Conservation (phyloP, 1,140 invertebrate species). For the Tetraneura akinire region DNA sequence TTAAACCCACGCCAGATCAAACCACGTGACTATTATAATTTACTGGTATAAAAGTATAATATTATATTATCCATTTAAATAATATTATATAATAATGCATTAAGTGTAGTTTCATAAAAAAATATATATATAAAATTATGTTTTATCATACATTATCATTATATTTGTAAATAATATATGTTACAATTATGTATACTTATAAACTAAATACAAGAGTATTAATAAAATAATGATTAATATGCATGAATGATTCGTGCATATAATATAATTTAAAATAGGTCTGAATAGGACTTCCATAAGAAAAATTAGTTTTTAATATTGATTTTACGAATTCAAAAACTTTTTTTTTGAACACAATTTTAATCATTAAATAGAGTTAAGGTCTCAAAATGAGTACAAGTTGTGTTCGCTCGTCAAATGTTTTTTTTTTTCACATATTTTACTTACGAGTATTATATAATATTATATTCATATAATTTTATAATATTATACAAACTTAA, state of each 20-base stretch:
- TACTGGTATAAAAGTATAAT: no score
- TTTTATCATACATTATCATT: no score
- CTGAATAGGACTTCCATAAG: constrained; percentile 1
- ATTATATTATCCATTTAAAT: no score
- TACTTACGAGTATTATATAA: no score
- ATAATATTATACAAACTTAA: no score
- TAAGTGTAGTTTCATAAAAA: no score
- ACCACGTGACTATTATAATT: background rate
- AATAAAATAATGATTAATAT: background rate
- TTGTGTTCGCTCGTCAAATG: background rate
- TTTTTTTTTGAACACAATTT: background rate
- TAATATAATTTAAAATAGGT: background rate
- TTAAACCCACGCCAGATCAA: background rate
- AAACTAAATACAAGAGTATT: background rate
- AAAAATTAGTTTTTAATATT: constrained; percentile 20
- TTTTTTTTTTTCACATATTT: no score
- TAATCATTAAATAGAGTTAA: background rate
- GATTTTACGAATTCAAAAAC: constrained; percentile 30
- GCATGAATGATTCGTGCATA: background rate
- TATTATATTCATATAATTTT: no score
- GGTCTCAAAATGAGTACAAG: background rate
- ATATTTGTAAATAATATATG: background rate
- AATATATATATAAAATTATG: no score
- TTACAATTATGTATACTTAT: background rate
- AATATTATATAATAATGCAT: no score